Evolutionary conservation across 2,113 vertebrate species (phyloP), one percentile per base, ranked within the genome.

Genomic region (Rutilus rutilus): DNA sequence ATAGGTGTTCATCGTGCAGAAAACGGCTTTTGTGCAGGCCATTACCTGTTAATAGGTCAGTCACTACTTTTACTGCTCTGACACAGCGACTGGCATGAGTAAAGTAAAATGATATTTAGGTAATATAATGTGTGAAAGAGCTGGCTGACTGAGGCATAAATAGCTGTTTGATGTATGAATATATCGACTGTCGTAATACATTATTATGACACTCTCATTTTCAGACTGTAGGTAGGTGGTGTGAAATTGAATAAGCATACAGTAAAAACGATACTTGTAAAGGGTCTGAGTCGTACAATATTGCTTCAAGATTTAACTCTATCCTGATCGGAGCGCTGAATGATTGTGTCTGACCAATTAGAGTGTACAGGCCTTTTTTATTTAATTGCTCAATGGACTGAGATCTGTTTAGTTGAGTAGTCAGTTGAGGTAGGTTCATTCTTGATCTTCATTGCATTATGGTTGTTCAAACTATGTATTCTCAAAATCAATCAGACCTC

Each of bases 11-110:
- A 75, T 75, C 1, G 57, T 27, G 84, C 25, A 36, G 60, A 86
- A 85, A 87, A 89, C 71, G 69, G 77, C 89, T 88, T 89, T 47
- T 85, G 67, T 86, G n/a, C 23, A 81, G 85, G 36, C 89, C 57
- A 90, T 85, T 88, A 77, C 59, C 7, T 76, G 42, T 79, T 86
- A 86, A 88, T 88, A 36, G 84, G 60, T 84, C 85, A 89, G 79
- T 82, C 39, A 71, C 77, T 83, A 30, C 12, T 65, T 85, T 84
- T 83, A 86, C 73, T 54, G 79, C 76, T 60, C 78, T 1, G 76
- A 69, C 78, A 73, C 64, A 3, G 15, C 17, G 9, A 71, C 73
- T 33, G 59, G 2, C 60, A 67, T 30, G 25, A 82, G 45, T 50
- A 60, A 81, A 87, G 78, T 62, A 54, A 67, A 88, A 86, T 84